Percentiles rank a stretch among this genome's conserved stretches.
Evolutionary conservation across 2,113 vertebrate genomes (phyloP).

Genomic region (Ivindomyrus marchei): DNA sequence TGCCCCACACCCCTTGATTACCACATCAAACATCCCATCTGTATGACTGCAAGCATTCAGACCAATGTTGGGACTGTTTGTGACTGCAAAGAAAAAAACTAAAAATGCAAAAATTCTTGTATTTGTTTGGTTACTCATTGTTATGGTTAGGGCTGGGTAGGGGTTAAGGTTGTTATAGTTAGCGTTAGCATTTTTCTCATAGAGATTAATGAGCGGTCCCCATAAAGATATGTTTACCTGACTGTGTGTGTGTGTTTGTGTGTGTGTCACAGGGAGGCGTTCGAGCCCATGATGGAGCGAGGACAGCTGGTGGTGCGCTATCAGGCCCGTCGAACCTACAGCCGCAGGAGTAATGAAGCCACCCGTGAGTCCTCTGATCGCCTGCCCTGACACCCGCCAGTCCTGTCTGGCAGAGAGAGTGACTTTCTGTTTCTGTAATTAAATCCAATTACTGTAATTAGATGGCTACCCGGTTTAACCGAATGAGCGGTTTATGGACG

Average conservation of each 20-base stretch:
- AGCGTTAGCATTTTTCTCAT: no score
- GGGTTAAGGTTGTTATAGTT: no score
- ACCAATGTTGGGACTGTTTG: not conserved
- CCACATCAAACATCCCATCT: not conserved
- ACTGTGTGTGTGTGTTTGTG: not conserved
- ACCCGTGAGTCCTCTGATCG: conserved; percentile 64
- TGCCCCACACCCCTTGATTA: not conserved
- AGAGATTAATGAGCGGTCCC: no score
- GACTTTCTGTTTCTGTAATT: not conserved
- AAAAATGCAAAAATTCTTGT: no score
- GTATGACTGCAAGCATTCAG: not conserved
- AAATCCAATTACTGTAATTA: not conserved
- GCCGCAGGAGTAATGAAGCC: conserved; percentile 77
- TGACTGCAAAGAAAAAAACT: no score
- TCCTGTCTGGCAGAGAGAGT: not conserved
- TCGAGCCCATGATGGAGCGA: conserved; percentile 79
- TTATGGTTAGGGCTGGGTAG: no score
- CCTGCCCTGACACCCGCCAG: not conserved
- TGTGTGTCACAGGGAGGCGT: conserved; percentile 65
- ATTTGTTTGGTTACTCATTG: no score
- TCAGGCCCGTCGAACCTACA: conserved; percentile 77
- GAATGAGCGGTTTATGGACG: not conserved
- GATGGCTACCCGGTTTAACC: not conserved
- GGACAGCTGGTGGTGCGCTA: conserved; percentile 85
- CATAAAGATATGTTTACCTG: no score